A percentile compares a stretch with the other conserved stretches of the same genome.
These are phyloP conservation scores for Hyperoplus lanceolatus DNA, from an alignment of 2,797 vertebrate species.

Conservation along the genomic window DNA sequence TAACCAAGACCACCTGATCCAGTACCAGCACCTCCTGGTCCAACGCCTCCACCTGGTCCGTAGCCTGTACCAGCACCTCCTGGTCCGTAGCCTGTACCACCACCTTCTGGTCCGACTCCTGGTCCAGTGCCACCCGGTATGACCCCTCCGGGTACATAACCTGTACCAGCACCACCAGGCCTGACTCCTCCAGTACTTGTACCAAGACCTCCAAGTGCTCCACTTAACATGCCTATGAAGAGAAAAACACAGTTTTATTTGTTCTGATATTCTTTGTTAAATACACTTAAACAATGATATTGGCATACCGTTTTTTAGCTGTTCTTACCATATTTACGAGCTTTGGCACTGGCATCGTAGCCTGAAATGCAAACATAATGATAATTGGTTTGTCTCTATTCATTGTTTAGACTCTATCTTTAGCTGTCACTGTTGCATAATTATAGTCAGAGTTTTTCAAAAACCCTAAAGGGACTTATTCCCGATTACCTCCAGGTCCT, in stretches of 20 bases:
- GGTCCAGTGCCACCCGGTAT: too few species aligned
- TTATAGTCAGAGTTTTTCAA: background rate
- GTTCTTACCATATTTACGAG: conserved; percentile 82
- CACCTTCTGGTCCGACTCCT: too few species aligned
- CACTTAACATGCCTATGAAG: too few species aligned
- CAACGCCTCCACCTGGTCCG: too few species aligned
- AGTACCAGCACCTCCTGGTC: too few species aligned
- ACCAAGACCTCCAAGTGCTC: too few species aligned
- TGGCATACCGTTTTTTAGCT: background rate
- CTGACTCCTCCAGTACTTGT: too few species aligned
- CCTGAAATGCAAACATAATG: conserved; percentile 62
- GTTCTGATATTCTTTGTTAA: conserved; percentile 1
- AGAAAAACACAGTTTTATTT: background rate
- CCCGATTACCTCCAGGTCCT: conserved; percentile 73
- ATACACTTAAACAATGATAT: background rate
- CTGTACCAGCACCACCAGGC: background rate
- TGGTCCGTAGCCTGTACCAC: too few species aligned
- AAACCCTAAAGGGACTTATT: background rate
- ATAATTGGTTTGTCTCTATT: conserved; percentile 6
- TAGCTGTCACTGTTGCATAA: background rate
- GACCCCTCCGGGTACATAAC: too few species aligned
- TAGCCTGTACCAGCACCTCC: too few species aligned
- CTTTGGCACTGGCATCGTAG: conserved; percentile 81
- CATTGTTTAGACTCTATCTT: background rate
- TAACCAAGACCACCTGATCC: conserved; percentile 1